Base-by-base conservation (phyloP, 2,888 invertebrate species). In the Athalia cordata region DNA sequence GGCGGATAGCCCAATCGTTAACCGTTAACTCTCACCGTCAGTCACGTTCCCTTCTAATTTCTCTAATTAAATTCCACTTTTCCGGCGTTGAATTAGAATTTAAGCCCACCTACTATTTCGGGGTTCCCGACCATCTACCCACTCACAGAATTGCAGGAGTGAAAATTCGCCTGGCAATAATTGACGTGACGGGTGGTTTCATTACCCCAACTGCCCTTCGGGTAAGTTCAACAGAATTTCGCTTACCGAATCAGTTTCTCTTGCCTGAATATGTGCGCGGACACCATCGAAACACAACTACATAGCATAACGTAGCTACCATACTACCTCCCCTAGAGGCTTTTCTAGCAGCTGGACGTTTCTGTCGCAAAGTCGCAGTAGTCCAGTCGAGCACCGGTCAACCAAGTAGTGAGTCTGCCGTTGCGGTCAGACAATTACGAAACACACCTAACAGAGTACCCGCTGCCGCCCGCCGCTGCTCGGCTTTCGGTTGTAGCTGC, bases 351-450 rank as follows among this genome's bases (percentile, higher is more conserved):
- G 29, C 29, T 29, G 29, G 29, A 29, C 29, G 29, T 29, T 29
- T 29, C 29, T 29, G 29, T 29, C 29, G 29, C 29, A 29, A 29
- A 29, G 47, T 57, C 72, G 59, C 72, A 72, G 59, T 72, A 45
- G 72, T 59, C 57, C 72, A 72, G 57, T 59, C 72, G 59, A 72
- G 72, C 59, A 5, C 59, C 72, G 8, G 72, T 59, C 72, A 57
- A 47, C 59, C 72, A 72, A 72, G 72, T 72, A 72, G 72, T 45
- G 72, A 72, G 57, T 72, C 59, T 57, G 57, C 57, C 13, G 52
- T 11, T 52, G 68, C 15, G 68, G 68, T 68, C 68, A 68, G 55
- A 68, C 68, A 68, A 68, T 68, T 68, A 68, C 68, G 68, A 68
- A 68, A 68, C 68, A 68, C 68, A 72, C 59, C 59, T 47, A 72